Evolutionary conservation across 37 sponge, comb jelly and placozoan species (phyloP).

Genomic region (Halisarca cf. caerulea): DNA sequence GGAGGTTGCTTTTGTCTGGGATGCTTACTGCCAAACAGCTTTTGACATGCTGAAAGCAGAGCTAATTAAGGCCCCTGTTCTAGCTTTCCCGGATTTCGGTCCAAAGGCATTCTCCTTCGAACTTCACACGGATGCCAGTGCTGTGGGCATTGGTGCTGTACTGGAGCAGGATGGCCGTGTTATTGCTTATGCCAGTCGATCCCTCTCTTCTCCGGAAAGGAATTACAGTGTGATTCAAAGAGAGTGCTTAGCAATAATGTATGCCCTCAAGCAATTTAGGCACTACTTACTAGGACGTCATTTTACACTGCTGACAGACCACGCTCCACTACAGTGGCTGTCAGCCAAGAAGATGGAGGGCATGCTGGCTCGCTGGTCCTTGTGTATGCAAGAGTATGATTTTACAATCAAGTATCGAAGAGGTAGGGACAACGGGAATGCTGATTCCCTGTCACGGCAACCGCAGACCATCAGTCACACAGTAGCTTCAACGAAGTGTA

Average conservation of each 20-base stretch:
- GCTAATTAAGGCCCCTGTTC: conserved; percentile 1
- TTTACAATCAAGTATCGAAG: neutral
- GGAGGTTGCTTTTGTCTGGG: neutral
- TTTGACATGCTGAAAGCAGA: neutral
- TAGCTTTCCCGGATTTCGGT: neutral
- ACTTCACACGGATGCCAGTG: conserved; percentile 11
- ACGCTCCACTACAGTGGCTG: neutral
- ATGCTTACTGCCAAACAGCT: neutral
- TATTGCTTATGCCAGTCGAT: conserved; percentile 12
- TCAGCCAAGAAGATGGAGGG: conserved; percentile 17
- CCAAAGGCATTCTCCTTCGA: neutral
- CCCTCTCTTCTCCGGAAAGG: neutral
- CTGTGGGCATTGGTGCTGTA: neutral
- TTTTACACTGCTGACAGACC: neutral
- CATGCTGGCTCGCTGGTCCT: conserved; percentile 1
- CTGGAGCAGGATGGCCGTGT: conserved; percentile 7
- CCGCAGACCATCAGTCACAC: neutral
- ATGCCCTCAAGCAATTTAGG: neutral
- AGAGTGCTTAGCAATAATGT: neutral
- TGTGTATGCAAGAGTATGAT: neutral
- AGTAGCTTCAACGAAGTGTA: neutral
- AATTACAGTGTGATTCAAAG: conserved; percentile 10
- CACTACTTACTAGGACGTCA: neutral
- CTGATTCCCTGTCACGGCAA: neutral
- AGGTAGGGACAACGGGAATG: conserved; percentile 28